Evolutionary conservation across 1,140 invertebrate species (phyloP), one percentile per base, ranked within the genome.

Genomic region (Adelges cooleyi): DNA sequence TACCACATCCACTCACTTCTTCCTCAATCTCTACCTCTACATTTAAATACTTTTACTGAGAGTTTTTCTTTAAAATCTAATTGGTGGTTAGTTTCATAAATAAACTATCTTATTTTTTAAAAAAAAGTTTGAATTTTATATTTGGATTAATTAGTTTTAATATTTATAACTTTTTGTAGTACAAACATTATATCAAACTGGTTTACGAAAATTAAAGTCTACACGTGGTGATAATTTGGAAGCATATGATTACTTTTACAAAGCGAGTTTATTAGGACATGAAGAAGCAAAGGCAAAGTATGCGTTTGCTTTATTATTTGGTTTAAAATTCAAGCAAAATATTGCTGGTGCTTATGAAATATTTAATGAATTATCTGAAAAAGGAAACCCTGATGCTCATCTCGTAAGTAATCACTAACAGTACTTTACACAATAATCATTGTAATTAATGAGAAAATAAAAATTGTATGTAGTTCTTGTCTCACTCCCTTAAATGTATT

Each of bases 251-350:
- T 72, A 87, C 42, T 76, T 95, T 8, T 77, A 82, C 27, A 66
- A 83, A 68, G 89, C 93, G 1, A 86, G 90, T 0, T 81, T 84
- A 48, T 76, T 85, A 18, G 90, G 90, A 36, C 89, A 95, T 73
- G 76, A 77, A 5, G 83, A 86, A 69, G 87, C 94, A 0, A 81
- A 85, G 72, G 86, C 90, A 65, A 82, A 87, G 73, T 72, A 95
- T 8, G 92, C 90, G 0, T 94, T 92, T 86, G 86, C 85, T 0
- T 80, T 87, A 66, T 74, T 98, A 2, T 84, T 96, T 69, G 95
- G 94, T 2, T 82, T 82, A 65, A 81, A 81, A 25, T 66, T 83
- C 2, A 80, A 81, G 52, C 84, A 91, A 68, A 84, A 96, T 76
- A 80, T 95, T 65, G 76, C 80, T 25, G 80, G 80, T 69, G 90